A percentile compares a stretch with the other conserved stretches of the same genome.
These are phyloP conservation scores for Eristalis arbustorum DNA, from an alignment of 2,888 invertebrate species.

Conservation along the genomic window DNA sequence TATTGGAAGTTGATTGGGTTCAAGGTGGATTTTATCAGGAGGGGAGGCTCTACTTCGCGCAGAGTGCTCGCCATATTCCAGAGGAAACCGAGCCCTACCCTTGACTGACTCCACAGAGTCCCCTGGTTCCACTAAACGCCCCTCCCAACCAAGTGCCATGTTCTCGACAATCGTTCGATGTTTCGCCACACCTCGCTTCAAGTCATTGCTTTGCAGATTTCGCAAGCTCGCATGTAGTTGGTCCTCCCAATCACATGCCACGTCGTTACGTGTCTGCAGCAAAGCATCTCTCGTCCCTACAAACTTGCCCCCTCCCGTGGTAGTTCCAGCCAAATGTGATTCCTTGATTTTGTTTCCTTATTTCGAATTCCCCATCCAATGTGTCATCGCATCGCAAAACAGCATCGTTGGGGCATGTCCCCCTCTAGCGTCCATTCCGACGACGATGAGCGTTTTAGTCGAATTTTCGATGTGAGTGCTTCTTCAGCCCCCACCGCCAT, in stretches of 20 bases:
- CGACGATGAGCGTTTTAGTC: not conserved
- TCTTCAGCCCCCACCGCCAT: not conserved
- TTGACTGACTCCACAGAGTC: too few species aligned
- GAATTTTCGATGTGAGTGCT: constrained; percentile 52
- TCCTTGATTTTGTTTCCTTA: constrained; percentile 41
- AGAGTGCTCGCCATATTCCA: too few species aligned
- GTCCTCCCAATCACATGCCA: too few species aligned
- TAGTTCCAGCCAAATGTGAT: constrained; percentile 48
- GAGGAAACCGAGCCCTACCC: too few species aligned
- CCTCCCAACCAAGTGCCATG: too few species aligned
- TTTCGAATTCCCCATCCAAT: constrained; percentile 30
- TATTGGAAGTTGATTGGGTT: too few species aligned
- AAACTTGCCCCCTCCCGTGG: not conserved
- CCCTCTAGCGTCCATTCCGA: not conserved
- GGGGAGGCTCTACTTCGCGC: too few species aligned
- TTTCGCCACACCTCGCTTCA: too few species aligned
- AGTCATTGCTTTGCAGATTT: too few species aligned
- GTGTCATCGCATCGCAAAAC: not conserved
- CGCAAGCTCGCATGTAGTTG: not conserved
- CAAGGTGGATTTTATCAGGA: too few species aligned
- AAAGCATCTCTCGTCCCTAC: not conserved
- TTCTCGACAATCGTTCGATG: not conserved
- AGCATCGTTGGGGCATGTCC: not conserved
- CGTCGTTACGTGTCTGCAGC: not conserved
- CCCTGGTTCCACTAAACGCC: too few species aligned